Percentiles rank a stretch among this genome's conserved stretches.
These are phyloP conservation scores for Forbesichthys papilliferus DNA, from an alignment of 2,113 vertebrate species.

Conservation along the genomic window DNA sequence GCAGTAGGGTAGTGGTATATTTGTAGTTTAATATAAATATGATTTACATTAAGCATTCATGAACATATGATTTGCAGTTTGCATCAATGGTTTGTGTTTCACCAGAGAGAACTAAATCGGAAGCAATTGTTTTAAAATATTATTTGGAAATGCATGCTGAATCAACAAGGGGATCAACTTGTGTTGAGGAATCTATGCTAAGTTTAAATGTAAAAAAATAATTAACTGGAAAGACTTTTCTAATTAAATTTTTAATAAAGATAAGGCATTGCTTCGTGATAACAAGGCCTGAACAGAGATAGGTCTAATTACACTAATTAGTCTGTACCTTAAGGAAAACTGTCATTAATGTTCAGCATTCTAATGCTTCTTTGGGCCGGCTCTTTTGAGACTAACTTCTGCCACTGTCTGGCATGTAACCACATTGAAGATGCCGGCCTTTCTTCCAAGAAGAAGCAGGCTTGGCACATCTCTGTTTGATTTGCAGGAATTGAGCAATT, in stretches of 20 bases:
- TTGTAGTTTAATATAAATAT: too few relatives aligned
- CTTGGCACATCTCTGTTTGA: slow-evolving; percentile 17
- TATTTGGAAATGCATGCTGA: too few relatives aligned
- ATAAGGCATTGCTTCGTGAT: slow-evolving; percentile 54
- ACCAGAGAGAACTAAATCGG: neutral
- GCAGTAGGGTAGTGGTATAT: too few relatives aligned
- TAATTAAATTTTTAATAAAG: slow-evolving; percentile 60
- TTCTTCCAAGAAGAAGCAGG: neutral
- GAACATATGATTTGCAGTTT: too few relatives aligned
- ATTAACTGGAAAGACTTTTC: slow-evolving; percentile 58
- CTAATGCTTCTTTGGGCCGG: slow-evolving; percentile 24
- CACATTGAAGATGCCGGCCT: neutral
- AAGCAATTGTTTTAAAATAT: too few relatives aligned
- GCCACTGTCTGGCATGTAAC: neutral
- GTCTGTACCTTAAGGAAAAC: slow-evolving; percentile 49
- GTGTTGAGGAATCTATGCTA: slow-evolving; percentile 21
- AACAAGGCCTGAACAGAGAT: slow-evolving; percentile 40
- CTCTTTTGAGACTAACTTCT: neutral
- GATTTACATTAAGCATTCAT: too few relatives aligned
- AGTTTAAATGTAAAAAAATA: slow-evolving; percentile 43
- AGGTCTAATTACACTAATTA: slow-evolving; percentile 61
- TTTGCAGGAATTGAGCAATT: slow-evolving; percentile 41
- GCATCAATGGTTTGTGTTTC: neutral
- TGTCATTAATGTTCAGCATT: slow-evolving; percentile 40
- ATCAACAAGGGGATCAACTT: slow-evolving; percentile 25